Conservation (phyloP, 2,888 invertebrate genomes). For the Phoenoteleia sp. region DNA sequence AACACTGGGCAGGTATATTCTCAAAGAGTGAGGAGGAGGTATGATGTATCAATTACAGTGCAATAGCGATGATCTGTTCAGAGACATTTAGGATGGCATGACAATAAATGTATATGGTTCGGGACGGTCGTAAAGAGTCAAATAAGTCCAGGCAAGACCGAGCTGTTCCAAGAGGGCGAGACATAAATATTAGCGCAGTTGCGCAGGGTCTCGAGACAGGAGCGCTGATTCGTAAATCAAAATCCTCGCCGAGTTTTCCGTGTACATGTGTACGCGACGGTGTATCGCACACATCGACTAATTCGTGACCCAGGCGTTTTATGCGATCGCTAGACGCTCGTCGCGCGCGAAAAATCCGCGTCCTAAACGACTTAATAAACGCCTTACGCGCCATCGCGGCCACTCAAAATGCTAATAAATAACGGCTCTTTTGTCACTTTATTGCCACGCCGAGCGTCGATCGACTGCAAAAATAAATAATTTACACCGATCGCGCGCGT, state of each 20-base stretch:
- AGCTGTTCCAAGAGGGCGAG: constrained; percentile 53
- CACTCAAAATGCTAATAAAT: constrained; percentile 60
- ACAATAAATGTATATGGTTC: constrained; percentile 54
- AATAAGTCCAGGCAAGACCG: constrained; percentile 45
- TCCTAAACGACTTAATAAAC: constrained; percentile 64
- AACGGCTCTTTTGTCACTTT: constrained; percentile 41
- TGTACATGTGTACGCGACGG: constrained; percentile 40
- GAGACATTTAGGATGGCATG: constrained; percentile 34
- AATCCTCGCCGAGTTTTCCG: constrained; percentile 48
- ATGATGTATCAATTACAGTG: constrained; percentile 57
- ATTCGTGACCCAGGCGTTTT: constrained; percentile 53
- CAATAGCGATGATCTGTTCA: constrained; percentile 56
- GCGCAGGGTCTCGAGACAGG: constrained; percentile 42
- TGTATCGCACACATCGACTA: constrained; percentile 40
- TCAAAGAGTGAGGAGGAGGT: too few species aligned
- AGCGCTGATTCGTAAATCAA: constrained; percentile 62
- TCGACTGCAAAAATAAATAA: not conserved
- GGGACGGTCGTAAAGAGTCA: constrained; percentile 39
- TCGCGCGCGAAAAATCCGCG: constrained; percentile 39
- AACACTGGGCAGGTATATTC: too few species aligned
- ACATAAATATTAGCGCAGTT: constrained; percentile 52
- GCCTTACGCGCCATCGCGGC: constrained; percentile 34
- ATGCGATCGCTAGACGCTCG: constrained; percentile 42
- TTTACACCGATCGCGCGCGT: not conserved
- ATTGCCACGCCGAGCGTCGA: constrained; percentile 19